Evolutionary conservation across 2,888 invertebrate genomes (phyloP), one percentile per base, ranked within the genome.

Genomic region (Frankliniella intonsa): DNA sequence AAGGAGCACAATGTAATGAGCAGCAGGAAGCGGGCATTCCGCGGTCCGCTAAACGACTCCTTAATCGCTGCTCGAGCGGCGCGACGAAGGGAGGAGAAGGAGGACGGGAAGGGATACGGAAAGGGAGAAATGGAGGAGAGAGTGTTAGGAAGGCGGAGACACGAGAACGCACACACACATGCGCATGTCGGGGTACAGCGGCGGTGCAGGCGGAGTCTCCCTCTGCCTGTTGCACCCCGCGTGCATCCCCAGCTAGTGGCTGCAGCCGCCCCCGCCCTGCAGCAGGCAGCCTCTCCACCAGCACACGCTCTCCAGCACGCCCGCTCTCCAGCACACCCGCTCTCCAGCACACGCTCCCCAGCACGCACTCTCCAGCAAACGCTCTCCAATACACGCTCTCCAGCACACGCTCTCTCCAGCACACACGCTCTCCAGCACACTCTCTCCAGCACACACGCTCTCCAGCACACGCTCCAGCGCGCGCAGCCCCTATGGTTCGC

Each of bases 21-120:
- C 55, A 19, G 55, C 55, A 55, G 55, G 55, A 14, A 55, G 55
- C 55, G 55, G 14, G 55, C 14, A 76, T 76, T 76, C 69, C 69
- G 69, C 69, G 69, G 69, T 76, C 69, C 2, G 10, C 69, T 76
- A 76, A 76, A 76, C 69, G 69, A 76, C 22, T 25, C 69, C 69
- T 25, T 76, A 76, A 76, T 76, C 22, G 25, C 69, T 38, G 55
- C 55, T 14, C 69, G 10, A n/a, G 69, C 22, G 22, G 55, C 55
- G 55, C 12, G 55, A 55, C 55, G 55, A 10, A 55, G 55, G 14
- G 17, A 12, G 55, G 55, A 19, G 38, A 3, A 5, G 38, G 38
- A 38, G 38, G 38, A 38, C 3, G 5, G 38, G 2, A 38, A 38
- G 38, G 38, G 5, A 38, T 38, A n/a, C n/a, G 55, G 14, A 1